Conservation (phyloP, 2,113 vertebrate genomes). For the Coregonus clupeaformis region DNA sequence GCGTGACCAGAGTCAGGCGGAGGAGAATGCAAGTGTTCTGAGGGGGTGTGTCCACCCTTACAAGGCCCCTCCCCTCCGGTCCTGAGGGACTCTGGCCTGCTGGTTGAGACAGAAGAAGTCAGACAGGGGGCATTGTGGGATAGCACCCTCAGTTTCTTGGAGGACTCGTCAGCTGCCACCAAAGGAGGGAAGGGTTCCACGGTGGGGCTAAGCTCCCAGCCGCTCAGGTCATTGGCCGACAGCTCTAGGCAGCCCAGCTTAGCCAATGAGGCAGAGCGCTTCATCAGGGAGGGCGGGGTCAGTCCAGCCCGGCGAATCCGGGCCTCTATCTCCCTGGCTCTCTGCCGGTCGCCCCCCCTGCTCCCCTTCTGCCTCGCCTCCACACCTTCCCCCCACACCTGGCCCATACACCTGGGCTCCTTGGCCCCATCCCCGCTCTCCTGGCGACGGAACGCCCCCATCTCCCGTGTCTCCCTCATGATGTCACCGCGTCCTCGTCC, state of each 20-base stretch:
- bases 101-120: slow-evolving; percentile 70
- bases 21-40: slow-evolving; percentile 33
- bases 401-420: no score
- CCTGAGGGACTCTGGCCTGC: slow-evolving; percentile 61
- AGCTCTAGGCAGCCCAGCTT: slow-evolving; percentile 91
- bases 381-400: slow-evolving; percentile 51
- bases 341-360: slow-evolving; percentile 62
- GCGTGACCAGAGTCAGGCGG: slow-evolving; percentile 37
- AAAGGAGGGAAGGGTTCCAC: slow-evolving; percentile 42
- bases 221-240: slow-evolving; percentile 80
- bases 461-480: slow-evolving; percentile 69
- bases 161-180: slow-evolving; percentile 40
- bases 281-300: slow-evolving; percentile 87
- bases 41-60: slow-evolving; percentile 26
- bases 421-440: slow-evolving; percentile 46
- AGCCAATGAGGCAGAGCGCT: slow-evolving; percentile 90
- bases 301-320: slow-evolving; percentile 83
- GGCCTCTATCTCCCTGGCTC: slow-evolving; percentile 78
- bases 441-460: slow-evolving; percentile 71
- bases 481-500: slow-evolving; percentile 52
- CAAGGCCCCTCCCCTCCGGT: slow-evolving; percentile 18
- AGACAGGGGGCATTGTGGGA: slow-evolving; percentile 42
- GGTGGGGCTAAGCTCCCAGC: slow-evolving; percentile 69
- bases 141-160: slow-evolving; percentile 73
- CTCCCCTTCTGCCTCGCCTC: slow-evolving; percentile 47